A percentile compares a stretch with the other conserved stretches of the same genome.
phyloP scores from a whole-genome alignment of 53 echinoderm and acorn worm genomes.

The Paracentrotus lividus region DNA sequence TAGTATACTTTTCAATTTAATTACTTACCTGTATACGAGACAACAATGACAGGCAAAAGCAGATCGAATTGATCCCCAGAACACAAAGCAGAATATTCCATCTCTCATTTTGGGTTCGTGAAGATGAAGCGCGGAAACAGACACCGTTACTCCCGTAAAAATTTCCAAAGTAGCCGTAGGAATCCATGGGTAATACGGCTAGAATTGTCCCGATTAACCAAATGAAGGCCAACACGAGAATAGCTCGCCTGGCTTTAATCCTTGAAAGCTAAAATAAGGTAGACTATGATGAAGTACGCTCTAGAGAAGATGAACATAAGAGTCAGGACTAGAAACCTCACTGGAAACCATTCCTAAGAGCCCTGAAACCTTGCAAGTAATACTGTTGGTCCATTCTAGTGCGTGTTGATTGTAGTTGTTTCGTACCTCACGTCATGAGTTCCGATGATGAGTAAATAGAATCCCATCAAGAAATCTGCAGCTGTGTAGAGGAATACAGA shows the following conservation, averaged over 20 bases:
- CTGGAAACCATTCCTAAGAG: slow-evolving; percentile 93
- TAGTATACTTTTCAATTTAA: neutral
- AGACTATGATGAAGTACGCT: slow-evolving; percentile 93
- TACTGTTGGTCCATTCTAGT: slow-evolving; percentile 87
- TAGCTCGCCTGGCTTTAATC: slow-evolving; percentile 49
- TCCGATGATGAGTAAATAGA: slow-evolving; percentile 92
- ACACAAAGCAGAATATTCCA: slow-evolving; percentile 94
- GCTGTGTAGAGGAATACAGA: slow-evolving; percentile 49
- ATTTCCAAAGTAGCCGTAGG: slow-evolving; percentile 78
- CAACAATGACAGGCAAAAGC: slow-evolving; percentile 81
- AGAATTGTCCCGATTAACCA: slow-evolving; percentile 48
- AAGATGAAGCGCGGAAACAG: slow-evolving; percentile 95
- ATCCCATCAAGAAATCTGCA: slow-evolving; percentile 95
- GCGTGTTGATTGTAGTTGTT: slow-evolving; percentile 85
- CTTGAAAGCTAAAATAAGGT: slow-evolving; percentile 78
- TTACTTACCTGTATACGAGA: slow-evolving; percentile 83
- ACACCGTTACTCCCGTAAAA: slow-evolving; percentile 97
- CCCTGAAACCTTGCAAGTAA: slow-evolving; percentile 84
- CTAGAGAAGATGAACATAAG: slow-evolving; percentile 92
- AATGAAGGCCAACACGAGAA: slow-evolving; percentile 44
- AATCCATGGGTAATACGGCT: slow-evolving; percentile 9
- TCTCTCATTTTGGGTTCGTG: slow-evolving; percentile 84
- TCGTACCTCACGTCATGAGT: slow-evolving; percentile 86
- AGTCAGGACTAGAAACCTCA: slow-evolving; percentile 90
- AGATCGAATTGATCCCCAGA: slow-evolving; percentile 87